Evolutionary conservation across 2,113 vertebrate genomes (phyloP), one percentile per base, ranked within the genome.

Genomic region (Menidia beryllina): DNA sequence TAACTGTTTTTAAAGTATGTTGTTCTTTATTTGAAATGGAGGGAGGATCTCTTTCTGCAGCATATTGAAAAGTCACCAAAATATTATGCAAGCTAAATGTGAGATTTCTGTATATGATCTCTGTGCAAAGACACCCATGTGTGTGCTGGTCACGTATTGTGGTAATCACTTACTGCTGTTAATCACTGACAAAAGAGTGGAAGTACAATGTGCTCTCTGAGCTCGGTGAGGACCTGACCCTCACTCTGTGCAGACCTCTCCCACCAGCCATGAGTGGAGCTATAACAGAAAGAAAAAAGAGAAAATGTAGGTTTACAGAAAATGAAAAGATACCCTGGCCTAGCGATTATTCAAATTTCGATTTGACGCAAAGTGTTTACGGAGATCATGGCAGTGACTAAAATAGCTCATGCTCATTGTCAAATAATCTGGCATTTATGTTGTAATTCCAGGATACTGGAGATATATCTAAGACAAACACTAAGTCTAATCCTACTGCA

Each of bases 181-280:
- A 91, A 82, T 86, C 59, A 89, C 90, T 93, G 91, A 91, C 91
- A 65, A 51, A 54, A 1, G 20, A 70, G 63, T 58, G 83, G 88
- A 89, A 89, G 82, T 86, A 66, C 19, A 17, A 21, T 7, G 38
- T 21, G 51, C 68, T 90, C 84, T 83, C 84, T 85, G 69, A 55
- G 51, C 14, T 52, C 5, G 26, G 23, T 26, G 62, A 83, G 68
- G 62, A 72, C 71, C 47, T 66, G 58, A 49, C 27, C 73, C 53
- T 79, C 70, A 53, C 59, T 47, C 67, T 30, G 54, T 66, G 71
- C 61, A 77, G 43, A 61, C 53, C 48, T 27, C 49, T 79, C 73
- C 60, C 70, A 70, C 20, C 25, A 0, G 47, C 30, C 4, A 5
- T 34, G 19, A 30, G 34, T 23, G 11, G 41, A 20, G 51, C 21